phyloP scores from a whole-genome alignment of 1,140 invertebrate species.

The Diachasmimorpha longicaudata region DNA sequence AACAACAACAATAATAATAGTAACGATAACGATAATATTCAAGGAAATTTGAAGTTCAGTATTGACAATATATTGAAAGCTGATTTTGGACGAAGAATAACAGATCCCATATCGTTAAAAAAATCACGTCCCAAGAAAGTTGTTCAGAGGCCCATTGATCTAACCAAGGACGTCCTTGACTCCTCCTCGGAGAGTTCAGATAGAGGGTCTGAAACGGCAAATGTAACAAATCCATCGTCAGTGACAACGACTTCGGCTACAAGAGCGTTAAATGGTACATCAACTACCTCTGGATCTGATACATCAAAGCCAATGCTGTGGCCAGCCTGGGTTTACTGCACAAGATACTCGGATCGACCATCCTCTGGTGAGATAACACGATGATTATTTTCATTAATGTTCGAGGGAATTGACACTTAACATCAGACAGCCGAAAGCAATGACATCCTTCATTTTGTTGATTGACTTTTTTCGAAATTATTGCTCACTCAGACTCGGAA shows the following conservation, averaged over 20 bases:
- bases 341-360: slow-evolving; percentile 94
- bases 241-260: slow-evolving; percentile 11
- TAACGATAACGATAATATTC: slow-evolving; percentile 66
- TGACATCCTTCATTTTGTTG: too few relatives aligned
- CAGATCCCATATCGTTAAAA: slow-evolving; percentile 71
- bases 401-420: not conserved
- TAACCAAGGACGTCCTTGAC: slow-evolving; percentile 58
- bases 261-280: slow-evolving; percentile 30
- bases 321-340: slow-evolving; percentile 98
- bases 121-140: slow-evolving; percentile 62
- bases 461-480: too few relatives aligned
- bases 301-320: slow-evolving; percentile 64
- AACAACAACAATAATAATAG: slow-evolving; percentile 61
- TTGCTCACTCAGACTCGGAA: too few relatives aligned
- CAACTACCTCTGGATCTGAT: slow-evolving; percentile 29
- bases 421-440: not conserved
- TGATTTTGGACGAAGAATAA: slow-evolving; percentile 81
- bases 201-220: slow-evolving; percentile 35
- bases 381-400: not conserved
- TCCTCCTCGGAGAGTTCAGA: slow-evolving; percentile 55
- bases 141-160: slow-evolving; percentile 50
- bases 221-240: slow-evolving; percentile 14
- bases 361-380: slow-evolving; percentile 82
- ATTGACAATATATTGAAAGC: slow-evolving; percentile 92
- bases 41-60: slow-evolving; percentile 81